A percentile compares a stretch with the other conserved stretches of the same genome.
Evolutionary conservation across 2,797 vertebrate species (phyloP).

Genomic region (Labroides dimidiatus): DNA sequence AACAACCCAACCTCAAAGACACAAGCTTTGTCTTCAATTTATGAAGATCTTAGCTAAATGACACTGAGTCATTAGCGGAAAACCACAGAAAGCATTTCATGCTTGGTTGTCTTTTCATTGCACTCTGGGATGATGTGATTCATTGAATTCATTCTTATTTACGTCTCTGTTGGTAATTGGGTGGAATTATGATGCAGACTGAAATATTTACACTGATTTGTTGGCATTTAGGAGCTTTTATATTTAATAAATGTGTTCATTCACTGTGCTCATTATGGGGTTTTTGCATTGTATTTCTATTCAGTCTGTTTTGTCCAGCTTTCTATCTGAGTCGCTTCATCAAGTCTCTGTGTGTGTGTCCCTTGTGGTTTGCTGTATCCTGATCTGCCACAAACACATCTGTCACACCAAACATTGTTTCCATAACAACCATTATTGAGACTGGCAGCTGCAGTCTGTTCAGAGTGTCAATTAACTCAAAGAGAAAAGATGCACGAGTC

Average conservation of each 20-base stretch:
- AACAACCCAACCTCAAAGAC: too few relatives aligned
- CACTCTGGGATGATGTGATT: constrained; percentile 29
- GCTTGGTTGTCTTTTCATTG: constrained; percentile 11
- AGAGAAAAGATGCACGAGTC: constrained; percentile 47
- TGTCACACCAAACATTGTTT: constrained; percentile 74
- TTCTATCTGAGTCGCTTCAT: constrained; percentile 52
- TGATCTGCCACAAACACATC: constrained; percentile 67
- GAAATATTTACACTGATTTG: constrained; percentile 50
- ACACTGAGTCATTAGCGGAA: constrained; percentile 23
- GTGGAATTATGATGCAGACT: constrained; percentile 49
- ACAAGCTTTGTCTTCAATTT: too few relatives aligned
- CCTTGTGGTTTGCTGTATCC: constrained; percentile 67
- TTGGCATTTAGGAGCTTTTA: constrained; percentile 60
- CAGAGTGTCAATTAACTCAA: constrained; percentile 65
- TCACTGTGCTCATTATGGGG: constrained; percentile 29
- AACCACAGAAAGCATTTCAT: not conserved
- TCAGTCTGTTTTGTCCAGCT: constrained; percentile 37
- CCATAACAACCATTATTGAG: constrained; percentile 76
- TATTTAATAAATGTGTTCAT: constrained; percentile 51
- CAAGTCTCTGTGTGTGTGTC: constrained; percentile 51
- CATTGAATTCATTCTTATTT: constrained; percentile 47
- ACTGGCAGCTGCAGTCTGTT: constrained; percentile 55
- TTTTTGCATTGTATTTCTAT: constrained; percentile 40
- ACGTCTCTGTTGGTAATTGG: constrained; percentile 44
- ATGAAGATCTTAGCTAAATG: constrained; percentile 4